A percentile compares a stretch with the other conserved stretches of the same genome.
These are phyloP conservation scores for Acanthurus leucopareius DNA, from an alignment of 2,797 vertebrate genomes.

Conservation along the genomic window DNA sequence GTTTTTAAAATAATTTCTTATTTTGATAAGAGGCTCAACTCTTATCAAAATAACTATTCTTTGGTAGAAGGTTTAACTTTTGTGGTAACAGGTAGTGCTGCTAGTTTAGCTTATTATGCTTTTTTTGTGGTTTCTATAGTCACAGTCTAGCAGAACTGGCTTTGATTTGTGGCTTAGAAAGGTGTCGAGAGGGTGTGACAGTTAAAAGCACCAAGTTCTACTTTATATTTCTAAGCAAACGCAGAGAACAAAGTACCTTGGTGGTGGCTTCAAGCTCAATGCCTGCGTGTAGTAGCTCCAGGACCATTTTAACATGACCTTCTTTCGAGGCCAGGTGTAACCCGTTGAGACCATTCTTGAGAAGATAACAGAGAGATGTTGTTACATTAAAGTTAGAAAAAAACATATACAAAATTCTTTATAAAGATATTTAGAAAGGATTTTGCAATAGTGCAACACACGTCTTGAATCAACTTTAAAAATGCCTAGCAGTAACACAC, in stretches of 20 bases:
- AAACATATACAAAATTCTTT: background rate
- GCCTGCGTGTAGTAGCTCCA: conserved; percentile 93
- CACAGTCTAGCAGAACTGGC: background rate
- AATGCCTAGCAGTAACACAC: too few relatives aligned
- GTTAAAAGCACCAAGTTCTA: background rate
- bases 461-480: too few relatives aligned
- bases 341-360: conserved; percentile 95
- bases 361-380: conserved; percentile 39
- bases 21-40: too few relatives aligned
- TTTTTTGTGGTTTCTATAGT: background rate
- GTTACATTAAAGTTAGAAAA: background rate
- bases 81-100: too few relatives aligned
- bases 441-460: too few relatives aligned
- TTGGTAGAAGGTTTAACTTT: too few relatives aligned
- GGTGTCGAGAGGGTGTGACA: background rate
- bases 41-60: too few relatives aligned
- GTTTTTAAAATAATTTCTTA: too few relatives aligned
- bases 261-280: conserved; percentile 95
- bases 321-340: conserved; percentile 98
- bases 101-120: background rate
- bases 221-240: background rate
- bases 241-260: conserved; percentile 86
- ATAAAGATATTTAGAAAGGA: background rate
- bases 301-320: conserved; percentile 98
- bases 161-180: background rate